Percentiles rank a stretch among this genome's conserved stretches.
Conservation (phyloP, 1,140 invertebrate species). For the Saccostrea glomerata region DNA sequence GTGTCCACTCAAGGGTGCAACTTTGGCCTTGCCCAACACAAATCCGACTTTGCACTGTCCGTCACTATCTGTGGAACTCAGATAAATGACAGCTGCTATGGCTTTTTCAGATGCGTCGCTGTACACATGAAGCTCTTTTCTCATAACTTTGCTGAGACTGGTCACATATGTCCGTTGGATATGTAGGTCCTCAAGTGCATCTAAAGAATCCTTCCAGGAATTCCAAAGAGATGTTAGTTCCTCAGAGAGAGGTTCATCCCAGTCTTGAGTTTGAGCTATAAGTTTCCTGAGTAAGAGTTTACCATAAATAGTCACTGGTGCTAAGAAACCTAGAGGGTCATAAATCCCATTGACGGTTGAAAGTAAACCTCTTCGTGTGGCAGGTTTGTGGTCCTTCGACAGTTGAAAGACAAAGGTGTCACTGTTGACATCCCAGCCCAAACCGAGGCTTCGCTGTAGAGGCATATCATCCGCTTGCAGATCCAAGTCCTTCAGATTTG, state of each 20-base stretch:
- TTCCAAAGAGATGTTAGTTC: slow-evolving; percentile 45
- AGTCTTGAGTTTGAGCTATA: neutral
- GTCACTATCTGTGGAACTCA: neutral
- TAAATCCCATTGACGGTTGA: slow-evolving; percentile 14
- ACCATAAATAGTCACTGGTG: neutral
- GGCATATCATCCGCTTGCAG: slow-evolving; percentile 24
- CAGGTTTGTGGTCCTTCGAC: slow-evolving; percentile 5
- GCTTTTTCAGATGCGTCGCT: slow-evolving; percentile 46
- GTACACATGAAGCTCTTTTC: slow-evolving; percentile 40
- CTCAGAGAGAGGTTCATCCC: neutral
- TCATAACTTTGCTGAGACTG: slow-evolving; percentile 75
- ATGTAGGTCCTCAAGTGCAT: slow-evolving; percentile 13
- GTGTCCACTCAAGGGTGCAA: slow-evolving; percentile 55
- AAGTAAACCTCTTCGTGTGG: slow-evolving; percentile 7
- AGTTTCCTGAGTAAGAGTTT: slow-evolving; percentile 11
- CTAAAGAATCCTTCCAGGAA: slow-evolving; percentile 52
- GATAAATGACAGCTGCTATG: slow-evolving; percentile 41
- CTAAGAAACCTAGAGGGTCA: slow-evolving; percentile 17
- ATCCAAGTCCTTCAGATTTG: slow-evolving; percentile 53
- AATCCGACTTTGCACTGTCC: slow-evolving; percentile 8
- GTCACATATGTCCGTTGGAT: slow-evolving; percentile 43
- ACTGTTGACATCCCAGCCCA: slow-evolving; percentile 50
- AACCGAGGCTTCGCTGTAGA: slow-evolving; percentile 53
- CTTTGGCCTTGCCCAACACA: slow-evolving; percentile 53
- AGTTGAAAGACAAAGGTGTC: slow-evolving; percentile 51